Base-by-base conservation (phyloP, 92 coral and sea anemone genomes). In the Pocillopora meandrina region DNA sequence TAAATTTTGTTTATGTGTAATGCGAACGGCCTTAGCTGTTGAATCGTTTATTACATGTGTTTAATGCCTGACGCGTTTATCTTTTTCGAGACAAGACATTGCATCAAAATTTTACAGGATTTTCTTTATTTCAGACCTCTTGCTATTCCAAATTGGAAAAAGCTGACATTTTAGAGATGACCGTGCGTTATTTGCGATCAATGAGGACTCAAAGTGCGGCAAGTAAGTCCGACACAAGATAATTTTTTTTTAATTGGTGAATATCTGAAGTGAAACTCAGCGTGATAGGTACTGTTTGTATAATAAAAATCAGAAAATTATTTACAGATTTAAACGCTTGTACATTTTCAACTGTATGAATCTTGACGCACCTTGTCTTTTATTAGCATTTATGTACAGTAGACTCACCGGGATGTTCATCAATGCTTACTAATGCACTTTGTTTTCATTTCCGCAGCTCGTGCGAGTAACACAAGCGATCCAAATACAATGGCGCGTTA, bases 121-220 rank as follows among this genome's bases (percentile, higher is more conserved):
- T 36, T 70, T 10, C 61, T 35, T 19, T n/a, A 42, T 61, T 78
- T 57, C 92, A 93, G 97, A 93, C 89, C 33, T 93, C 97, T 58
- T 91, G 95, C 69, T 93, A 93, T 61, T 89, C 95, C 26, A 93
- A 93, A 75, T 85, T 93, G 72, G 97, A 93, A 72, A 93, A 93
- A 89, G 97, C 97, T 2, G 97, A 93, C 83, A 93, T 93, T 76
- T 76, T 93, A 47, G 95, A 93, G 60, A 91, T 93, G 97, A 93
- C 95, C 3, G 97, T 93, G 85, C 86, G 90, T 55, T 85, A 93
- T 74, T 87, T 93, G 47, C 87, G 95, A 33, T 63, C 97, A 17
- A 81, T 93, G 80, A 88, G 89, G 75, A 86, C 70, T 67, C 94
- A 88, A 64, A 87, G 65, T 36, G 63, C 57, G 63, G 47, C 87